Percentiles rank a stretch among this genome's conserved stretches.
phyloP scores from a whole-genome alignment of 2,113 vertebrate genomes.

The Etia nguti region DNA sequence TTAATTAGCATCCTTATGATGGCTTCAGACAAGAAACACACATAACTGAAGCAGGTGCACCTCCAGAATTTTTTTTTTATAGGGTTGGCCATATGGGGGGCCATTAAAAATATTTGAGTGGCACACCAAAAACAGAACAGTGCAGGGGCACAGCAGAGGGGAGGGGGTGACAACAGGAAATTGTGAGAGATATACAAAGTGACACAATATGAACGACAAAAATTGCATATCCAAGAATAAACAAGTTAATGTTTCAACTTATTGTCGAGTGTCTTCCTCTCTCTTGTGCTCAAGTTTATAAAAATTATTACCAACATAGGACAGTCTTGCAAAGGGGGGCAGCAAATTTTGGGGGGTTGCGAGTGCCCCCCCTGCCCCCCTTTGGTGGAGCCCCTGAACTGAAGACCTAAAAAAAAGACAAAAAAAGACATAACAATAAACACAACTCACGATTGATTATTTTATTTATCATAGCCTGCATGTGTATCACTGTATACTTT shows the following conservation, averaged over 20 bases:
- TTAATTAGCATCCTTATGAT: too few species aligned
- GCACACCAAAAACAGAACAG: neutral
- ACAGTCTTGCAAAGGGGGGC: neutral
- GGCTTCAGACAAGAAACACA: neutral
- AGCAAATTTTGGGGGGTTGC: neutral
- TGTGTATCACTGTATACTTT: too few species aligned
- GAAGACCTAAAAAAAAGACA: too few species aligned
- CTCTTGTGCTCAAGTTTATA: neutral
- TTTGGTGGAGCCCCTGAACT: too few species aligned
- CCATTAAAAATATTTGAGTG: fast-evolving
- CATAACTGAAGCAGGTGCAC: neutral
- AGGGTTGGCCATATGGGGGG: neutral
- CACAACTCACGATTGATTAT: too few species aligned
- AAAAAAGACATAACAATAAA: too few species aligned
- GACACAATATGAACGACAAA: neutral
- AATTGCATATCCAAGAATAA: neutral
- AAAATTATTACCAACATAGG: neutral
- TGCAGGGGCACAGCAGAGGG: fast-evolving
- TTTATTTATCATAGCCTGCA: too few species aligned
- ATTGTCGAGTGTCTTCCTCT: neutral
- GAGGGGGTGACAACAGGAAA: neutral
- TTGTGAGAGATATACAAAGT: neutral
- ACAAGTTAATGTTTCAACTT: neutral
- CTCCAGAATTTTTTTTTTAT: neutral
- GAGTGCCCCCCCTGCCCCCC: too few species aligned